Base-by-base conservation (phyloP, 2,888 invertebrate genomes). In the Trissonchulus sp. region DNA sequence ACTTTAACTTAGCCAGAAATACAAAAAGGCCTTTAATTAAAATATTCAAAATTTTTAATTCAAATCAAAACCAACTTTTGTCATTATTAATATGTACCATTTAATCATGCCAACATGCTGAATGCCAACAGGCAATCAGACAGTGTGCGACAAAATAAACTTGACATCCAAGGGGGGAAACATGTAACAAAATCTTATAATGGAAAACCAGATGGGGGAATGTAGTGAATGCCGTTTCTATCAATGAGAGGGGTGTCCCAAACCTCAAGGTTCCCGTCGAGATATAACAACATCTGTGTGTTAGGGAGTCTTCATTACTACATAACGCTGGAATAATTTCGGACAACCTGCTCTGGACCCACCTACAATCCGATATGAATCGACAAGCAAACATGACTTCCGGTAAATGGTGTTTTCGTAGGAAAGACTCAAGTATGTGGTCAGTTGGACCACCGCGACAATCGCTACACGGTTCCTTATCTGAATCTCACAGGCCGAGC, bases 371-470 rank as follows among this genome's bases (percentile, higher is more conserved):
- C 65, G 34, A 36, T 69, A 31, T 36, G 31, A 69, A 69, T 69
- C 71, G n/a, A 35, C 33, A n/a, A 69, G 31, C 34, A 69, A 35
- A 37, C 71, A 69, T 37, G 35, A 36, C 37, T 69, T 34, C 31
- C 35, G 37, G n/a, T 69, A 3, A 23, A 35, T 2, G 71, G 71
- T 36, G 8, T 35, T n/a, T 69, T 69, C 71, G n/a, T 65, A 28
- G 65, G 65, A 8, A 34, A 28, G 34, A 34, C 34, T 18, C 8
- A 8, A 28, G n/a, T 34, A 18, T 28, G 8, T 18, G 65, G 65
- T 18, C 8, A 28, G 15, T 28, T 8, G 30, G 65, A 65, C 15
- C 34, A 31, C 8, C 65, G n/a, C 30, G 31, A 65, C 31, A 34
- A 18, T 28, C 15, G 34, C 15, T 65, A 31, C 30, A 65, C 34